These are phyloP conservation scores for Zele albiditarsus DNA, from an alignment of 2,888 invertebrate genomes.

Conservation along the genomic window DNA sequence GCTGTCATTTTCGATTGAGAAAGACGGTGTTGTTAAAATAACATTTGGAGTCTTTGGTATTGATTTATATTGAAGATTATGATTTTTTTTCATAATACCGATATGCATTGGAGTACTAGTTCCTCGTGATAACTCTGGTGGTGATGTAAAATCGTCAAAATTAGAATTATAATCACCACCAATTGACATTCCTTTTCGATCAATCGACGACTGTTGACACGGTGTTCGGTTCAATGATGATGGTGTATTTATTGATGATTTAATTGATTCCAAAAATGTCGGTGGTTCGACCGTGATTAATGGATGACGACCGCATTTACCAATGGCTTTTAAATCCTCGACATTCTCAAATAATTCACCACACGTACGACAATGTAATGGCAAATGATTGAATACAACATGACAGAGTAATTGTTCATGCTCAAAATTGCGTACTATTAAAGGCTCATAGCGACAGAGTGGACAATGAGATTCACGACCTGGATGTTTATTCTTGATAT, in stretches of 20 bases:
- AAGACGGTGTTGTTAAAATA: conserved; percentile 56
- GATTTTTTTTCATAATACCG: conserved; percentile 44
- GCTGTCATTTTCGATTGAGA: conserved; percentile 26
- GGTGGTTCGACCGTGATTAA: background rate
- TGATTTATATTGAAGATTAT: conserved; percentile 51
- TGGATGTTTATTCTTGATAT: conserved; percentile 60
- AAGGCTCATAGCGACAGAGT: conserved; percentile 57
- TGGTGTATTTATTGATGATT: conserved; percentile 45
- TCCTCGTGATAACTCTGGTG: conserved; percentile 60
- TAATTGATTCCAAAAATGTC: background rate
- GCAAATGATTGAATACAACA: conserved; percentile 61
- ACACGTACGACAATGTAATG: conserved; percentile 61
- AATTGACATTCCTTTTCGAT: conserved; percentile 37
- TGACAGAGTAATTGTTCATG: conserved; percentile 58
- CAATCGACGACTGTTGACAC: background rate
- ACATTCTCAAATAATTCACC: conserved; percentile 55
- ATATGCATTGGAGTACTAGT: conserved; percentile 66
- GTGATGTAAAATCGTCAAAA: conserved; percentile 53
- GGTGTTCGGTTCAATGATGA: conserved; percentile 42
- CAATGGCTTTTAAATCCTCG: conserved; percentile 56
- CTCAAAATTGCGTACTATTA: conserved; percentile 55
- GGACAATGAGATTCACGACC: conserved; percentile 57
- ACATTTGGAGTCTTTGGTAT: conserved; percentile 52
- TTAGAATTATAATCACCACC: conserved; percentile 47
- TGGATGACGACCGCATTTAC: conserved; percentile 51